Base-by-base conservation (phyloP, 2,797 vertebrate species). In the Molossus molossus region DNA sequence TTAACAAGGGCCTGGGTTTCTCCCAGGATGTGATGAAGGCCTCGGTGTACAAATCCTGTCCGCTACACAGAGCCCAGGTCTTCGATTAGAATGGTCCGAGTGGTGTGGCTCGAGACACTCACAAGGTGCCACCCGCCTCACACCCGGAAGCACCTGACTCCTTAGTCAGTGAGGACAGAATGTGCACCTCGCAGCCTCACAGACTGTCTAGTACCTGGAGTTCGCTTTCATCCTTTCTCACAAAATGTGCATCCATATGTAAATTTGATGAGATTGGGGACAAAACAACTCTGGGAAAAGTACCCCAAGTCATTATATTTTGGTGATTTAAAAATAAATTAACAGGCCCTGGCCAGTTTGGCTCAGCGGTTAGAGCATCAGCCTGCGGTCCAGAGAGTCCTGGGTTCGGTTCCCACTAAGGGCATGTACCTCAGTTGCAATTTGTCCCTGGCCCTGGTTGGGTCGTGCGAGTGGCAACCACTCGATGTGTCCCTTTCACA, bases 261-360 rank as follows among this genome's bases (percentile, higher is more conserved):
- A 96, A 60, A 93, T 92, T 72, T 53, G 70, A 86, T 67, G 23
- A n/a, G 50, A 17, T 0, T 27, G 12, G 50, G 73, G 69, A 76
- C 55, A 95, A 95, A 87, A 91, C 60, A 75, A 95, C 82, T 95
- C 85, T 80, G 37, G 70, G 84, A 57, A 93, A 82, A 91, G 29
- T 87, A 90, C 87, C 23, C 45, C 60, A 37, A 95, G 50, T 62
- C 80, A 93, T 60, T 85, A 64, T 72, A 85, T 69, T 91, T 73
- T 84, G n/a, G 75, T 96, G 87, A 96, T 93, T 97, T 96, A 93
- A 97, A 97, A 97, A 80, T 97, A 92, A 92, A 96, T 90, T 87
- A 97, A 82, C 77, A 92, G 93, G 88, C 33, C 33, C 33, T 33
- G 33, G 33, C 33, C 33, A 33, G 33, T 33, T 33, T 33, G 33